Conservation (phyloP, 1,140 invertebrate species). For the Piezodorus guildinii region DNA sequence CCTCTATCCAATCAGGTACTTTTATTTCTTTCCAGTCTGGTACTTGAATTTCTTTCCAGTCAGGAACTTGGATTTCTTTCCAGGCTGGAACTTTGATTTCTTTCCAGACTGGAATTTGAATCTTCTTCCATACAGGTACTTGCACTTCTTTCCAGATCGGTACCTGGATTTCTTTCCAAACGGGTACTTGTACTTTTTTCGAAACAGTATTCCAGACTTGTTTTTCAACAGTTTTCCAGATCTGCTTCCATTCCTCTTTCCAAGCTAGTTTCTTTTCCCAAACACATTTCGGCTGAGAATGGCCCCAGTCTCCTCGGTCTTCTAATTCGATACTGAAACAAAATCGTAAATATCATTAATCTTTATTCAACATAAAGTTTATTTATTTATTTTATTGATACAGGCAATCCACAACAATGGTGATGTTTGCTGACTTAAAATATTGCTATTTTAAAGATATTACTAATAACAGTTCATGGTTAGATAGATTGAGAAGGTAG, state of each 20-base stretch:
- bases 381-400: too few species aligned
- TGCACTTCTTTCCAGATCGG: slow-evolving; percentile 50
- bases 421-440: too few species aligned
- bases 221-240: slow-evolving; percentile 38
- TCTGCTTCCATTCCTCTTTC: slow-evolving; percentile 39
- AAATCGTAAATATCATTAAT: neutral
- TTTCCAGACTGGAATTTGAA: slow-evolving; percentile 45
- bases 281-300: slow-evolving; percentile 39
- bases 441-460: too few species aligned
- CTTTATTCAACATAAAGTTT: too few species aligned
- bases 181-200: slow-evolving; percentile 50
- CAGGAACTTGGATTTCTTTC: slow-evolving; percentile 45
- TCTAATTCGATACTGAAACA: slow-evolving; percentile 30
- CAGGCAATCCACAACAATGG: too few species aligned
- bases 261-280: slow-evolving; percentile 38
- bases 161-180: slow-evolving; percentile 51
- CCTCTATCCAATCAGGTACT: slow-evolving; percentile 34
- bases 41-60: slow-evolving; percentile 48
- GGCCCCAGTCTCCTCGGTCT: slow-evolving; percentile 33
- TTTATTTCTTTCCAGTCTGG: slow-evolving; percentile 39
- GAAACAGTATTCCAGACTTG: slow-evolving; percentile 42
- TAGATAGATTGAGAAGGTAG: too few species aligned
- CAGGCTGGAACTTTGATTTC: slow-evolving; percentile 36
- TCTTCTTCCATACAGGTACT: slow-evolving; percentile 39
- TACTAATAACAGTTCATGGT: too few species aligned